Evolutionary conservation across 2,888 invertebrate species (phyloP).

Genomic region (Romanomermis culicivorax): DNA sequence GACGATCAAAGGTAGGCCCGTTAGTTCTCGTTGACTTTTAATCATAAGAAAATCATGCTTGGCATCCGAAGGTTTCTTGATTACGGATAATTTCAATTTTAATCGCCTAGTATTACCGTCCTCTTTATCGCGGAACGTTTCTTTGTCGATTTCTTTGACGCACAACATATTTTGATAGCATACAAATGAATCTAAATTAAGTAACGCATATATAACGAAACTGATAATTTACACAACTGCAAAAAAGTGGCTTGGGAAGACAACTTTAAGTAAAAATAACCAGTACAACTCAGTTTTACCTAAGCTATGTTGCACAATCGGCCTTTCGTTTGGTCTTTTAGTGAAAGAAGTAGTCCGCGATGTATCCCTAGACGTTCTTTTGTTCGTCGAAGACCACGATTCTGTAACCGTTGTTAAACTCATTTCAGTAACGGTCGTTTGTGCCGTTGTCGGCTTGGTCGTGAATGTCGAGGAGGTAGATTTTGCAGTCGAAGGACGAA

Average conservation of each 20-base stretch:
- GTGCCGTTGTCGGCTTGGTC: background rate
- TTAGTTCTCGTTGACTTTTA: background rate
- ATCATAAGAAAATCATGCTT: background rate
- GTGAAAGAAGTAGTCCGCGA: too few relatives aligned
- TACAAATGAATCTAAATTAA: background rate
- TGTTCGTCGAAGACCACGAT: too few relatives aligned
- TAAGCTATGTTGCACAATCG: too few relatives aligned
- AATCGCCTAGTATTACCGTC: conserved; percentile 14
- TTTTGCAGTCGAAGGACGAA: background rate
- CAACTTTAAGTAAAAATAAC: too few relatives aligned
- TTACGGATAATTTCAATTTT: background rate
- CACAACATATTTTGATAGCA: background rate
- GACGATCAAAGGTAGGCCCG: background rate
- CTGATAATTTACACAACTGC: too few relatives aligned
- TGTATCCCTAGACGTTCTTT: too few relatives aligned
- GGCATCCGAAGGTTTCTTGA: background rate
- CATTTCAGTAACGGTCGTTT: too few relatives aligned
- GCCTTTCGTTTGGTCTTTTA: too few relatives aligned
- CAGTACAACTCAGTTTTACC: too few relatives aligned
- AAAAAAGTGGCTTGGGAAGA: too few relatives aligned
- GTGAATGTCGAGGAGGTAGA: background rate
- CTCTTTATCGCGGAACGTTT: conserved; percentile 22
- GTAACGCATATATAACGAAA: too few relatives aligned
- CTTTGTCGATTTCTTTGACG: conserved; percentile 16
- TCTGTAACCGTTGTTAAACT: too few relatives aligned